phyloP scores from a whole-genome alignment of 2,797 vertebrate genomes.

The Thalassophryne amazonica region DNA sequence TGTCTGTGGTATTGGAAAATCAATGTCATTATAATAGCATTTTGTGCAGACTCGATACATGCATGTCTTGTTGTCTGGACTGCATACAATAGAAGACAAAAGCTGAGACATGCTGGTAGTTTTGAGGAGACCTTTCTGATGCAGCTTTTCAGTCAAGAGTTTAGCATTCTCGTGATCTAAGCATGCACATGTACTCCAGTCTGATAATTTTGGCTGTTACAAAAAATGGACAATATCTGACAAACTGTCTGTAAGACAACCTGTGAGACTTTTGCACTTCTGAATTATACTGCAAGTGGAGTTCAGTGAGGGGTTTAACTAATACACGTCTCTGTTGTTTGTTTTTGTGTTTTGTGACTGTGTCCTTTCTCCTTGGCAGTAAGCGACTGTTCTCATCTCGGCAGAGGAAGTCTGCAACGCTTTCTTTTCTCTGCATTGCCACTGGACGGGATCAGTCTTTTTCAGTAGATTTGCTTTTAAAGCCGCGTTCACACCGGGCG shows the following conservation, averaged over 20 bases:
- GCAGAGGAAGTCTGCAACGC: conserved; percentile 5
- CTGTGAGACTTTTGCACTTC: not conserved
- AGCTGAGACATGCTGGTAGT: too few species aligned
- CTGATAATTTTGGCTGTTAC: not conserved
- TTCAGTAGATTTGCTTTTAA: not conserved
- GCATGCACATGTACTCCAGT: conserved; percentile 13
- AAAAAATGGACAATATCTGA: not conserved
- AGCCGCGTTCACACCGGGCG: not conserved
- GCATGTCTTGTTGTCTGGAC: too few species aligned
- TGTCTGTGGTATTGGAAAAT: not conserved
- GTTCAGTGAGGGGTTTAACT: not conserved
- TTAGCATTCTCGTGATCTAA: conserved; percentile 12
- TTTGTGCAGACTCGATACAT: not conserved
- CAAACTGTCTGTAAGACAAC: conserved; percentile 7
- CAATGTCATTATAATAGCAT: conserved; percentile 6
- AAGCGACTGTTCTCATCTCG: conserved; percentile 9
- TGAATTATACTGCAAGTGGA: not conserved
- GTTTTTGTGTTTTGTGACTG: conserved; percentile 2
- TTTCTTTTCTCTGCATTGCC: not conserved
- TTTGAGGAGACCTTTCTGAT: too few species aligned
- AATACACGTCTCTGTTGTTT: conserved; percentile 4
- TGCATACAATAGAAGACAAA: too few species aligned
- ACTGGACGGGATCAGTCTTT: not conserved
- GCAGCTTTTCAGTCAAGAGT: conserved; percentile 4
- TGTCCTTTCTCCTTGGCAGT: conserved; percentile 4